phyloP scores from a whole-genome alignment of 2,888 invertebrate species.

The Erebia epiphron region DNA sequence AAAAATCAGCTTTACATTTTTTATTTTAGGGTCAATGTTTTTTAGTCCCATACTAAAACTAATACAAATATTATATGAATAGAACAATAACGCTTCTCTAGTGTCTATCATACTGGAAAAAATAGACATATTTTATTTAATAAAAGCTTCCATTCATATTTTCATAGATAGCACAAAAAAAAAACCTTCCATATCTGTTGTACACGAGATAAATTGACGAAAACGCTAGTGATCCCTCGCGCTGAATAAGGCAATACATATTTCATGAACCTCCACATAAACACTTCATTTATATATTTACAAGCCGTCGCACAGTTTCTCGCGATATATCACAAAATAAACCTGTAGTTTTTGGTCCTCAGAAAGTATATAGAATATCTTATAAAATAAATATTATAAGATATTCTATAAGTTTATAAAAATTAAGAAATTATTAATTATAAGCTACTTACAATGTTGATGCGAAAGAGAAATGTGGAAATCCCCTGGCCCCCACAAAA shows the following conservation, averaged over 20 bases:
- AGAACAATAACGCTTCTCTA: no score
- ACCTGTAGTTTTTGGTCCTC: background rate
- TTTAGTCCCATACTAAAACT: no score
- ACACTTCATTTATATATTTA: conserved; percentile 34
- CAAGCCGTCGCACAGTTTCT: conserved; percentile 21
- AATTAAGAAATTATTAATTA: no score
- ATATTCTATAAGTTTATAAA: no score
- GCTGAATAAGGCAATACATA: conserved; percentile 64
- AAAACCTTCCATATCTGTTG: conserved; percentile 65
- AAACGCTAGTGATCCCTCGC: conserved; percentile 61
- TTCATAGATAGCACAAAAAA: conserved; percentile 54
- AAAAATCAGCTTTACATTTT: no score
- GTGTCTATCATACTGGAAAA: no score
- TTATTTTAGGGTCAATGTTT: no score
- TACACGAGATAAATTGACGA: conserved; percentile 63
- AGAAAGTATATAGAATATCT: background rate
- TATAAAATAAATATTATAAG: no score
- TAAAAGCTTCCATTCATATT: background rate
- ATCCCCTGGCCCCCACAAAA: no score
- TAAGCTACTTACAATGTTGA: no score
- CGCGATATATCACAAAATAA: conserved; percentile 16
- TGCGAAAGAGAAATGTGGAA: no score
- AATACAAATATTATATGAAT: no score
- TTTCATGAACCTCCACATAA: conserved; percentile 47
- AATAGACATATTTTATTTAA: background rate